Evolutionary conservation across 1,140 invertebrate genomes (phyloP), one percentile per base, ranked within the genome.

Genomic region (Melipona quadrifasciata): DNA sequence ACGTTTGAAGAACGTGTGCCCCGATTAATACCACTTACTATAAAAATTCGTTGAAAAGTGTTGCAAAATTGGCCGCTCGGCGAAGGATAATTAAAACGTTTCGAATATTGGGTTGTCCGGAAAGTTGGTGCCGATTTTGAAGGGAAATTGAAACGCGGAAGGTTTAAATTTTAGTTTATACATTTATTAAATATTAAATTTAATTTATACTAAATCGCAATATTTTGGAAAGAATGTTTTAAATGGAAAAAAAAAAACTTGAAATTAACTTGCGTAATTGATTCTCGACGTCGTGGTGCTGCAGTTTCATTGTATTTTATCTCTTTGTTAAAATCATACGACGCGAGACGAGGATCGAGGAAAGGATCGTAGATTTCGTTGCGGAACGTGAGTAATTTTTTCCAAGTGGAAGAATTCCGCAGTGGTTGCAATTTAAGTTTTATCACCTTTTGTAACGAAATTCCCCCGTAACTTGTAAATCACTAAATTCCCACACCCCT

Each of bases 401-500:
- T 57, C 39, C 39, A 57, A 12, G 16, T 8, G 27, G 10, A 51
- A 17, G 10, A 6, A 27, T 16, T 51, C 17, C 3, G n/a, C 2
- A 27, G 10, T 27, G 39, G 39, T 47, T 47, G 39, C 39, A 6
- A 47, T 47, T 47, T 47, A 47, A 6, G 39, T 47, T 47, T 64
- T 34, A 19, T 34, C 47, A n/a, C 16, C 55, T 57, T 77, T 19
- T 47, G 24, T 64, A 77, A 77, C 55, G 74, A 76, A 47, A 64
- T 76, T 67, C 51, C 64, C 19, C 64, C 19, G n/a, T 34, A 55
- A 34, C 31, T n/a, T 79, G 51, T 68, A 34, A 68, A 27, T 55
- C 65, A 55, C 24, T 68, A 79, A 79, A 34, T 79, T 79, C 78
- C 47, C 51, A 58, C 55, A 57, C 55, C 55, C 67, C 19, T 34